Base-by-base conservation (phyloP, 1,140 invertebrate species). In the Papilio helenus region DNA sequence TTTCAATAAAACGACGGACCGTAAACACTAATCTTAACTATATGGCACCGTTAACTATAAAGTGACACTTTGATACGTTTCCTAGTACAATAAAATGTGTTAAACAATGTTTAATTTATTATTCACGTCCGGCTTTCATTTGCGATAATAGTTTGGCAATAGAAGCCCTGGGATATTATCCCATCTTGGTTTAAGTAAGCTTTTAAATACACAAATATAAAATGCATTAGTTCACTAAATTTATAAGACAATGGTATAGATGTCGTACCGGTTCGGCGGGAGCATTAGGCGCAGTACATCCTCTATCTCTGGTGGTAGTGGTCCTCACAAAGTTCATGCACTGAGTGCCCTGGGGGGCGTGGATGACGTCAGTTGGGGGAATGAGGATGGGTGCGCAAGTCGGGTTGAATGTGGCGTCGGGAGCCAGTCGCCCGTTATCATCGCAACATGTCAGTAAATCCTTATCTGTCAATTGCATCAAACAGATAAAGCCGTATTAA, bases 321-420 rank as follows among this genome's bases (percentile, higher is more conserved):
- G 97, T 98, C 82, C 98, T 95, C 1, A 98, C 97, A 88, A 98
- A 98, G 93, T 98, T 98, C 93, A 98, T 96, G 88, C 98, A 99
- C 76, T 96, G 95, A 18, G 96, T 97, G 20, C 96, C 95, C 49
- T 95, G 96, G 76, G 95, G 95, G 2, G 95, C 92, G 85, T 97
- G 97, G n/a, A 97, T 96, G 0, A 97, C 97, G 94, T 99, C 99
- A 84, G 98, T 96, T 0, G 95, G 89, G 2, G 98, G 97, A 14
- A 99, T 96, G 0, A 97, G 91, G 80, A 99, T 98, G 0, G 98
- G 98, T 83, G 97, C 98, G 92, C 99, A 99, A 34, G 95, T 91
- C 0, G 96, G 95, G 84, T 95, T 92, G 85, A 88, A 87, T 87
- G 89, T 84, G 83, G 94, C 81, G 86, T 95, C 86, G 88, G 88